phyloP scores from a whole-genome alignment of 2,888 invertebrate species.

The Macropis europaea region DNA sequence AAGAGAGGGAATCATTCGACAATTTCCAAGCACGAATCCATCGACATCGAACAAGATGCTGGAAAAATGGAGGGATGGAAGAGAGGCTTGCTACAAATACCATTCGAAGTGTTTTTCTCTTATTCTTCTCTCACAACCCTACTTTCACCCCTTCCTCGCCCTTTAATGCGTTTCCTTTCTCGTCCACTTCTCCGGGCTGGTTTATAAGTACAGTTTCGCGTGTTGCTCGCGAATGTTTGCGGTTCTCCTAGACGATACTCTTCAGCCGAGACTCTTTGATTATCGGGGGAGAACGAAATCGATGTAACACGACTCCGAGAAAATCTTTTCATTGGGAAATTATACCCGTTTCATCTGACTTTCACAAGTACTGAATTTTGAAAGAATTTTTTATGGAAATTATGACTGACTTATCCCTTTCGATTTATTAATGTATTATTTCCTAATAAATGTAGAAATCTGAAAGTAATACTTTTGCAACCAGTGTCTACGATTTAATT shows the following conservation, averaged over 20 bases:
- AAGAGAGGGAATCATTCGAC: no score
- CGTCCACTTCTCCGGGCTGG: not conserved
- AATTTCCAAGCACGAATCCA: no score
- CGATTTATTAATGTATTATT: no score
- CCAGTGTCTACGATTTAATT: no score
- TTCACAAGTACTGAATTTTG: no score
- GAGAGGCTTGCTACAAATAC: slow-evolving; percentile 15
- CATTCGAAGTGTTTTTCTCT: slow-evolving; percentile 2
- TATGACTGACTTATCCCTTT: no score
- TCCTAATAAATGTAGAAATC: no score
- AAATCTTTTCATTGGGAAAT: not conserved
- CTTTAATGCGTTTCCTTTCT: slow-evolving; percentile 19
- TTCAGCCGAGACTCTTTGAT: slow-evolving; percentile 18
- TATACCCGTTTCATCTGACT: not conserved
- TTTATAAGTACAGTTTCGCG: not conserved
- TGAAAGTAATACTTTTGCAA: no score
- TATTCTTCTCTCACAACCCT: slow-evolving; percentile 1
- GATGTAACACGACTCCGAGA: not conserved
- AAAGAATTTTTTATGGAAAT: no score
- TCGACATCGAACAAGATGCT: not conserved
- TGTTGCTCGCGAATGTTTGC: not conserved
- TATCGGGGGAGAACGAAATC: slow-evolving; percentile 11
- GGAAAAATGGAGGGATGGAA: not conserved
- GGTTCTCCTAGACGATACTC: not conserved
- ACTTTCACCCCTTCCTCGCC: slow-evolving; percentile 5